phyloP scores from a whole-genome alignment of 2,113 vertebrate species.

The Petrocephalus zakoni region DNA sequence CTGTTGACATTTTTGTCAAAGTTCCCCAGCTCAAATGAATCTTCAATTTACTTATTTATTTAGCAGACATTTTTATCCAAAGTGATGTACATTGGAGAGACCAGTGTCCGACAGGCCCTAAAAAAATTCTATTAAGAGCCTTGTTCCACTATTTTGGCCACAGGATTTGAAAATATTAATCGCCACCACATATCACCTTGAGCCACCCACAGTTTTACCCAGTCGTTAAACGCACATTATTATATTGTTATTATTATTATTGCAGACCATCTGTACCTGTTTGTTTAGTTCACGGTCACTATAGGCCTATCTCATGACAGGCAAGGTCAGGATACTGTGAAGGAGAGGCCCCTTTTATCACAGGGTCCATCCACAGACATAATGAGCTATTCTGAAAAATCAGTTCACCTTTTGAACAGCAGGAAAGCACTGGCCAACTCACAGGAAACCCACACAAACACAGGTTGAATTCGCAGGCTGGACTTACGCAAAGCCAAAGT shows the following conservation, averaged over 20 bases:
- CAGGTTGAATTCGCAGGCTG: background rate
- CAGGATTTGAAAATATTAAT: background rate
- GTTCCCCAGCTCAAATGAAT: background rate
- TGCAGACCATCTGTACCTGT: background rate
- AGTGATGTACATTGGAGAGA: background rate
- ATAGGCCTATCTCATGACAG: background rate
- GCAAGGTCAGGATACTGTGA: background rate
- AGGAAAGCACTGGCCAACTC: background rate
- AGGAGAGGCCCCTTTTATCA: background rate
- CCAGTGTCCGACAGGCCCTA: background rate
- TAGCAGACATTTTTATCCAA: background rate
- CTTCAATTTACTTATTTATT: background rate
- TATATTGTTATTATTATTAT: background rate
- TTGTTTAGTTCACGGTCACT: background rate
- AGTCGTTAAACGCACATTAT: background rate
- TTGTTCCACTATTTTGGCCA: background rate
- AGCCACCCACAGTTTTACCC: background rate
- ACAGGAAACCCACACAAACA: background rate
- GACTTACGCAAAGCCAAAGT: background rate
- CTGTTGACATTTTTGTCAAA: background rate
- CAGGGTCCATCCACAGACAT: background rate
- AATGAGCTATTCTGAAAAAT: background rate
- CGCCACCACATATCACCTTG: background rate
- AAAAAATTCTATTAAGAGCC: background rate
- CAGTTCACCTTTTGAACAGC: background rate